Evolutionary conservation across 2,888 invertebrate species (phyloP).

Genomic region (Octonoba sinensis): DNA sequence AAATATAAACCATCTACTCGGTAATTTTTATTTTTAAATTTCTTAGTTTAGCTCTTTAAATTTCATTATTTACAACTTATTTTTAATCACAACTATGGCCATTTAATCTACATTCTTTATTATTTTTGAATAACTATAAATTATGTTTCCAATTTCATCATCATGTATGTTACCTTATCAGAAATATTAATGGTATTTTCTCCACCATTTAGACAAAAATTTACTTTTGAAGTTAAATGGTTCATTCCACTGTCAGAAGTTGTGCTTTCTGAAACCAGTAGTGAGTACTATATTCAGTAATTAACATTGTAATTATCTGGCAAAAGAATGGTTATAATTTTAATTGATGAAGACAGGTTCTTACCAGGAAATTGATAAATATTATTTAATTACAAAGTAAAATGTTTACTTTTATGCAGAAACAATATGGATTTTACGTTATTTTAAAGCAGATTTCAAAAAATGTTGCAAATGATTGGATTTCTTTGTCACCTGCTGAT

Average conservation of each 20-base stretch:
- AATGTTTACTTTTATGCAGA: too few species aligned
- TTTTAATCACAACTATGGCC: not conserved
- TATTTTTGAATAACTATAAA: too few species aligned
- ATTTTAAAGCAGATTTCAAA: not conserved
- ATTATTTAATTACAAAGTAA: too few species aligned
- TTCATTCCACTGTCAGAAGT: slow-evolving; percentile 89
- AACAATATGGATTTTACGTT: too few species aligned
- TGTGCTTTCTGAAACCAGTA: slow-evolving; percentile 73
- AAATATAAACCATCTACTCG: slow-evolving; percentile 80
- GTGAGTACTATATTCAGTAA: slow-evolving; percentile 27
- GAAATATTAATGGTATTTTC: not conserved
- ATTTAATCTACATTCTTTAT: too few species aligned
- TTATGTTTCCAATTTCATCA: not conserved
- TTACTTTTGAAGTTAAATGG: slow-evolving; percentile 94
- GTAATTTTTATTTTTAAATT: slow-evolving; percentile 45
- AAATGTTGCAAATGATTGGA: not conserved
- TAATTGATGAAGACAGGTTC: too few species aligned
- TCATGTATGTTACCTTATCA: not conserved
- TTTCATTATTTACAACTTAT: not conserved
- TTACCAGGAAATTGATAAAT: too few species aligned
- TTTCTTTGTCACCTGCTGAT: not conserved
- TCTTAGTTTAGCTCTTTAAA: not conserved
- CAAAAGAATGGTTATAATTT: too few species aligned
- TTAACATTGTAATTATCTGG: not conserved
- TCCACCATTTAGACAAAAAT: slow-evolving; percentile 79